Conservation (phyloP, 2,797 vertebrate species). For the Hylomyscus alleni region DNA sequence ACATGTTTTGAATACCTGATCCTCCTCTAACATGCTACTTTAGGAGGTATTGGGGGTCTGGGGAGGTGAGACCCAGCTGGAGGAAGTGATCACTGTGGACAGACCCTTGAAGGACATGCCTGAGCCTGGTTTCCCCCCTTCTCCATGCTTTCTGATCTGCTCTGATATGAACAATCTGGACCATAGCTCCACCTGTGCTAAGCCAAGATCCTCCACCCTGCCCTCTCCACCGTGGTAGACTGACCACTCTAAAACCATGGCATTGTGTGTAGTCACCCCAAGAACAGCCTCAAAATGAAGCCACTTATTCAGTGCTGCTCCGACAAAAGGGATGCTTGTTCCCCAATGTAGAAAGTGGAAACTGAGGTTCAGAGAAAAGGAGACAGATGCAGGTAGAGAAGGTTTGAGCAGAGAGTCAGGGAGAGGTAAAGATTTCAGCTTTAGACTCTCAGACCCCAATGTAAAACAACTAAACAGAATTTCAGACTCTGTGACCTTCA, state of each 20-base stretch:
- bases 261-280: not conserved
- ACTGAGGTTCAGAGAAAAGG: not conserved
- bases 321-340: not conserved
- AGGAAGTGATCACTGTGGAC: not conserved
- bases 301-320: fast-evolving
- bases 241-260: not conserved
- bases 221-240: not conserved
- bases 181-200: not conserved
- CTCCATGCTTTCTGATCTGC: not conserved
- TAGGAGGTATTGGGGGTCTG: not conserved
- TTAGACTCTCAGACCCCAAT: not conserved
- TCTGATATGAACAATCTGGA: not conserved
- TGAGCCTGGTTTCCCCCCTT: not conserved
- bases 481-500: not conserved
- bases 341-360: not conserved
- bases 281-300: fast-evolving
- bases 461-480: not conserved
- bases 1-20: not conserved
- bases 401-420: not conserved
- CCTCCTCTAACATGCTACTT: not conserved
- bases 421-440: not conserved
- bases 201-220: not conserved
- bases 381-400: not conserved
- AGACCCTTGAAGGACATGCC: not conserved
- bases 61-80: not conserved